phyloP scores from a whole-genome alignment of 1,140 invertebrate genomes.

The Scaptomyza montana region DNA sequence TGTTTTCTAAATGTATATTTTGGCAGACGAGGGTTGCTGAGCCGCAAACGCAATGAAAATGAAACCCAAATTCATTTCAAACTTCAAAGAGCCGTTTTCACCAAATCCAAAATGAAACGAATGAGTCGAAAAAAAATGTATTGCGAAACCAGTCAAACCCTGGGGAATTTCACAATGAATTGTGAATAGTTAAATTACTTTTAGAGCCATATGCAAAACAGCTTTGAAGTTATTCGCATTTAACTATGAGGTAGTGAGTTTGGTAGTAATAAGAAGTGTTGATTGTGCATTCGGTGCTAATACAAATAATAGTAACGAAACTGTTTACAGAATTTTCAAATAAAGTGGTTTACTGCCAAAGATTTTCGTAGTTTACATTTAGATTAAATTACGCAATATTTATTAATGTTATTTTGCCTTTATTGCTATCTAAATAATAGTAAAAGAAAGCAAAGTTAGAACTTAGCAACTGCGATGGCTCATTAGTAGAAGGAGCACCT shows the following conservation, averaged over 20 bases:
- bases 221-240: conserved; percentile 20
- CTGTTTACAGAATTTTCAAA: too few species aligned
- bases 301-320: neutral
- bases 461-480: too few species aligned
- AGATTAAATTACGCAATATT: too few species aligned
- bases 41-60: conserved; percentile 55
- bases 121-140: conserved; percentile 13
- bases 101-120: conserved; percentile 3
- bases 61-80: conserved; percentile 49
- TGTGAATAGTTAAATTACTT: conserved; percentile 28
- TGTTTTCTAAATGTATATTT: conserved; percentile 45
- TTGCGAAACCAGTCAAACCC: conserved; percentile 3
- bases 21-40: conserved; percentile 40
- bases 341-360: too few species aligned
- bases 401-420: too few species aligned
- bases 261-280: neutral
- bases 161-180: conserved; percentile 32
- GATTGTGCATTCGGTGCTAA: neutral
- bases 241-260: neutral
- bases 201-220: conserved; percentile 15
- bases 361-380: too few species aligned
- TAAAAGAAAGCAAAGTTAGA: too few species aligned
- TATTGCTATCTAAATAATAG: too few species aligned
- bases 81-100: conserved; percentile 61
- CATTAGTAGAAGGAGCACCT: too few species aligned